These are phyloP conservation scores for Syrrhaptes paradoxus DNA, from an alignment of 2,113 vertebrate genomes.

Conservation along the genomic window DNA sequence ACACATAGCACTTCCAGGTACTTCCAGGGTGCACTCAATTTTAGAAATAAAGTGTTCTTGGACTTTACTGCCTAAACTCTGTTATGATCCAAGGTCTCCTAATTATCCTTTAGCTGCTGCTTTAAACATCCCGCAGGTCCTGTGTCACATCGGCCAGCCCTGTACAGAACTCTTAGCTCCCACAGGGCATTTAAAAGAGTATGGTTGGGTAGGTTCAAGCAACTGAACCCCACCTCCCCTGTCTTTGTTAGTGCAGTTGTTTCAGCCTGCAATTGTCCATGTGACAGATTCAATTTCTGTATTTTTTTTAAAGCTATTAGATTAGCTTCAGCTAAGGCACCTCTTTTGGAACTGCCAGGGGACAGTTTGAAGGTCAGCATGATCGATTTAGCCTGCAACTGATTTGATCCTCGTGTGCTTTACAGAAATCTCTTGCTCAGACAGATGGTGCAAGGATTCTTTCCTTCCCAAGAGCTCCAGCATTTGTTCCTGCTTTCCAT, in stretches of 20 bases:
- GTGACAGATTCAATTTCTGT: neutral
- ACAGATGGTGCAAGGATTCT: neutral
- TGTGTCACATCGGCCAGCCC: neutral
- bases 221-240: neutral
- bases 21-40: neutral
- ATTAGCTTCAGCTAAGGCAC: constrained; percentile 22
- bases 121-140: neutral
- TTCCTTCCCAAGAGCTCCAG: neutral
- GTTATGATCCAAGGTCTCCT: neutral
- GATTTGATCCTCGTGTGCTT: neutral
- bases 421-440: neutral
- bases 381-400: neutral
- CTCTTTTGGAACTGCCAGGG: neutral
- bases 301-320: neutral
- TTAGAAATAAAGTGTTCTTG: neutral
- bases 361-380: constrained; percentile 30
- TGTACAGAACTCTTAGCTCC: neutral
- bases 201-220: neutral
- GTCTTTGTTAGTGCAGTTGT: neutral
- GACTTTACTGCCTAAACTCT: neutral
- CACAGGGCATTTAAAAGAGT: neutral
- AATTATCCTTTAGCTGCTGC: neutral
- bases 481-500: neutral
- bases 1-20: neutral
- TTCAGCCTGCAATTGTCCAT: neutral